Conservation (phyloP, 2,113 vertebrate species). For the Prionailurus bengalensis region DNA sequence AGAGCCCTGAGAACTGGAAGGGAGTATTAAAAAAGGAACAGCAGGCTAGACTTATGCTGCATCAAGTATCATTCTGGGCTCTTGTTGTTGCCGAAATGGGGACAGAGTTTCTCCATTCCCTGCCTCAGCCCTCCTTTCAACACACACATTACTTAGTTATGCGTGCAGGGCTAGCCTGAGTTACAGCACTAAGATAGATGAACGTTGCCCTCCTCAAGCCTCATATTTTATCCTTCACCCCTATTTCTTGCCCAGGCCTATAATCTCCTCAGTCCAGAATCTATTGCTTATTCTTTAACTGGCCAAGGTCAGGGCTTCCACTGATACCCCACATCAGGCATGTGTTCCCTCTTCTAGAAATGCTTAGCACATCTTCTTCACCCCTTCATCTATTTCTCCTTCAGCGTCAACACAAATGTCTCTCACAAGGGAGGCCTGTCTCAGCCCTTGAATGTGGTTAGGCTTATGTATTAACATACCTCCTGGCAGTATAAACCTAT, state of each 20-base stretch:
- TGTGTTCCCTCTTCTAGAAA: neutral
- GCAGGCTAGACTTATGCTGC: neutral
- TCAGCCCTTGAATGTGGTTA: neutral
- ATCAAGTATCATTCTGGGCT: neutral
- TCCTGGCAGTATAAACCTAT: neutral
- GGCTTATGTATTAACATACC: neutral
- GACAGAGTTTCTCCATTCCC: neutral
- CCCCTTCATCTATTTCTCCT: neutral
- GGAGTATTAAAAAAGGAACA: too few relatives aligned
- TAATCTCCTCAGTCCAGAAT: neutral
- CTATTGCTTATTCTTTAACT: neutral
- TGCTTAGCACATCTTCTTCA: neutral
- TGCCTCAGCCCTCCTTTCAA: neutral
- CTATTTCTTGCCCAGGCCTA: neutral
- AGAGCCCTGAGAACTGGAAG: neutral
- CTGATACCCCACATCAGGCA: neutral
- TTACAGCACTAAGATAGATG: neutral
- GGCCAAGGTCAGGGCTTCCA: neutral
- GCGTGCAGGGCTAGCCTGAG: neutral
- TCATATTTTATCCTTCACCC: neutral
- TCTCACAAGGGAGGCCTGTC: neutral
- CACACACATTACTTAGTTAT: neutral
- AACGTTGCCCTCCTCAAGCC: neutral
- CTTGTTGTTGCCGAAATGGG: neutral
- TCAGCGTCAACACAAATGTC: neutral